Base-by-base conservation (phyloP, 2,888 invertebrate species). In the Melitaea athalia region DNA sequence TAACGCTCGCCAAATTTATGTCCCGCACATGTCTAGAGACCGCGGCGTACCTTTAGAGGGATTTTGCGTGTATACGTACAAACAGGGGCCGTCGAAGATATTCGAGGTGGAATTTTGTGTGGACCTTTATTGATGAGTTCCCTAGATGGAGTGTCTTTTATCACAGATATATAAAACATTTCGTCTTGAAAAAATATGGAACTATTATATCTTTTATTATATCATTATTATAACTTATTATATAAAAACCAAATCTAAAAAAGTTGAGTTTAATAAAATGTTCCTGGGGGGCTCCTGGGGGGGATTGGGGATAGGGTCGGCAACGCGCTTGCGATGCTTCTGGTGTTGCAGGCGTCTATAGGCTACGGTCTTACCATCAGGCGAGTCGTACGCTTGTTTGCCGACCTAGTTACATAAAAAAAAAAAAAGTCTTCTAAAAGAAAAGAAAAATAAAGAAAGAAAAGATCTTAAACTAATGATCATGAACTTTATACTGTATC, bases 21-120 rank as follows among this genome's bases (percentile, higher is more conserved):
- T 92, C 89, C 91, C 90, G 92, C 90, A 92, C 92, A 92, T 92
- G 92, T 91, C 92, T 92, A 81, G 89, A 89, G 91, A 91, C 92
- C 92, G 91, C 92, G 91, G 87, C 80, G 87, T 89, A 91, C 92
- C 91, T 92, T 91, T 87, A 85, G 90, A 90, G 90, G 91, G 92
- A 91, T 91, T 92, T 91, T 90, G 91, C 91, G 91, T 92, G 92
- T 91, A 89, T 91, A 90, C 90, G 87, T 85, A 89, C 86, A 85
- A 87, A 86, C 86, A 83, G 81, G 82, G 84, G 81, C 75, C 75
- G 80, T 79, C 85, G 81, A 88, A 89, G 89, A 89, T 91, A 91
- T 91, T 89, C 79, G 86, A 88, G 85, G 84, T 78, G 89, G 90
- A 86, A 91, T 91, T 88, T 85, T 77, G 80, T 85, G 85, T 81